Evolutionary conservation across 2,888 invertebrate species (phyloP).

Genomic region (Hydroisotoma schaefferi): DNA sequence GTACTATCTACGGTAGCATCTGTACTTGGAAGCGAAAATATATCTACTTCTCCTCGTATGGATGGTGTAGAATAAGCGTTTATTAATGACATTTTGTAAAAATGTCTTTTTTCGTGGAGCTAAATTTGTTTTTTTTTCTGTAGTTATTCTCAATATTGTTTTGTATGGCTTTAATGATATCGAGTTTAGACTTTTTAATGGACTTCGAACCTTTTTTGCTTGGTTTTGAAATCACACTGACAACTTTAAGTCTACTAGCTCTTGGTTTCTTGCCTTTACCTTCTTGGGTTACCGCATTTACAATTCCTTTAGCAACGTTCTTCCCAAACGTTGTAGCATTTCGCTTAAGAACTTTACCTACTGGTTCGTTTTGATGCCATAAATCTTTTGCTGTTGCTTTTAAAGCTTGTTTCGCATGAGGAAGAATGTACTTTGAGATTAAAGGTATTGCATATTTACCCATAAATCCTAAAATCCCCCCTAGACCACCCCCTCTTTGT

Average conservation of each 20-base stretch:
- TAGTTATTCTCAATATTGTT: background rate
- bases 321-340: conserved; percentile 7
- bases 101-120: conserved; percentile 17
- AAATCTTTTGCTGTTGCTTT: conserved; percentile 14
- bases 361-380: background rate
- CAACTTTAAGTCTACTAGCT: too few relatives aligned
- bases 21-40: conserved; percentile 28
- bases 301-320: conserved; percentile 3
- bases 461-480: conserved; percentile 7
- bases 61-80: conserved; percentile 17
- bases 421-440: conserved; percentile 13
- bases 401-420: conserved; percentile 16
- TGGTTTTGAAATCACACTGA: too few relatives aligned
- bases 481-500: conserved; percentile 27
- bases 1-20: conserved; percentile 33
- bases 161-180: conserved; percentile 7
- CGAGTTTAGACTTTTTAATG: background rate
- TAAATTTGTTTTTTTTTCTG: background rate
- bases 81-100: conserved; percentile 27
- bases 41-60: conserved; percentile 23
- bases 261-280: conserved; percentile 21
- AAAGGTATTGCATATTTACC: conserved; percentile 20
- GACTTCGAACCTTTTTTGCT: background rate
- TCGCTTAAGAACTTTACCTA: background rate
- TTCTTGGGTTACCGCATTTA: background rate